Conservation (phyloP, 2,797 vertebrate species). For the Micromesistius poutassou region DNA sequence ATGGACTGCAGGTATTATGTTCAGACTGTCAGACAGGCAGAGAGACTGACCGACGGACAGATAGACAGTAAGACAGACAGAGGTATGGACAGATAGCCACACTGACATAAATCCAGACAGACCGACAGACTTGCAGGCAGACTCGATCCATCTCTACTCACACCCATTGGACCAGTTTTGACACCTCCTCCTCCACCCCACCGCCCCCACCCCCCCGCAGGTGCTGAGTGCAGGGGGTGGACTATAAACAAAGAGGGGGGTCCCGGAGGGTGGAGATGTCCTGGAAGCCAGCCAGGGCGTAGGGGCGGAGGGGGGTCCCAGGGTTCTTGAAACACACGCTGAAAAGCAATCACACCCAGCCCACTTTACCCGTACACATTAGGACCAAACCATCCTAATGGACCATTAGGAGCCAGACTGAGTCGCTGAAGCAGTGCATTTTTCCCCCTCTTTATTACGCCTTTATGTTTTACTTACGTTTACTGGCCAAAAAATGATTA, state of each 20-base stretch:
- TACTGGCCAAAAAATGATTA: slow-evolving; percentile 58
- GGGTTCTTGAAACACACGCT: slow-evolving; percentile 19
- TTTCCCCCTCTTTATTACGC: slow-evolving; percentile 8
- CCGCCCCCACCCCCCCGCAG: slow-evolving; percentile 43
- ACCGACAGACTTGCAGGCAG: not conserved
- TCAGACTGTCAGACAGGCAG: not conserved
- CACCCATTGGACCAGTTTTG: not conserved
- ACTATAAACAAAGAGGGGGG: slow-evolving; percentile 49
- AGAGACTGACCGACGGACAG: not conserved
- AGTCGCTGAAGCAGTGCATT: slow-evolving; percentile 19
- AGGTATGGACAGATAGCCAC: not conserved
- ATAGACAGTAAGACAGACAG: not conserved
- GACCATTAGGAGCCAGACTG: slow-evolving; percentile 47
- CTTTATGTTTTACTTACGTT: slow-evolving; percentile 24
- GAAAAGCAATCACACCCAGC: slow-evolving; percentile 56
- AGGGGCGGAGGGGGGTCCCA: slow-evolving; percentile 2
- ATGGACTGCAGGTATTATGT: not conserved
- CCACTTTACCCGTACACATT: slow-evolving; percentile 33
- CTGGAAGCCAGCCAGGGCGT: slow-evolving; percentile 16
- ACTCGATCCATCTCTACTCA: not conserved
- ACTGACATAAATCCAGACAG: not conserved
- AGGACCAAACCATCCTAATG: slow-evolving; percentile 36
- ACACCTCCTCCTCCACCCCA: slow-evolving; percentile 6
- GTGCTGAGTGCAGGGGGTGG: slow-evolving; percentile 61
- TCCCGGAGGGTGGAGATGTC: slow-evolving; percentile 38